A percentile compares a stretch with the other conserved stretches of the same genome.
These are phyloP conservation scores for Pomatorhinus ruficollis DNA, from an alignment of 2,113 vertebrate genomes.

Conservation along the genomic window DNA sequence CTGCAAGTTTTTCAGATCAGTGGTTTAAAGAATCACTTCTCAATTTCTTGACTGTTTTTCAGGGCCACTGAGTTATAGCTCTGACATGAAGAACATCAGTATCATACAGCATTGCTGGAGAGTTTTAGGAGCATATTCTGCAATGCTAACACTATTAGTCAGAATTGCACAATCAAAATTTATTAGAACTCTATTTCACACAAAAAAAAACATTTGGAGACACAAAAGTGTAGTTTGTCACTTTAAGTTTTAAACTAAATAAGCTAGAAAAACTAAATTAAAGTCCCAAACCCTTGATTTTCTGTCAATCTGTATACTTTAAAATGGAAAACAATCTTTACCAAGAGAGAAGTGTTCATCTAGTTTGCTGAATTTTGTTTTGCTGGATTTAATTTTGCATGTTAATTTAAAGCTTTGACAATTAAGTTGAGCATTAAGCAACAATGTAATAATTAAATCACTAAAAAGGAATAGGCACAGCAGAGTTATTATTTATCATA, in stretches of 20 bases:
- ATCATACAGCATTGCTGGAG: not conserved
- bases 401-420: not conserved
- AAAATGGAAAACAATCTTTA: not conserved
- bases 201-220: not conserved
- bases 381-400: not conserved
- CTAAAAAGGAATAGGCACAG: not conserved
- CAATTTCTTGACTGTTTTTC: not conserved
- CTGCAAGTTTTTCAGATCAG: not conserved
- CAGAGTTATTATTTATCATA: not conserved
- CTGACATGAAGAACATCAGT: not conserved
- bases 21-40: not conserved
- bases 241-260: not conserved
- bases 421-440: not conserved
- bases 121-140: not conserved
- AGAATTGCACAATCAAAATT: not conserved
- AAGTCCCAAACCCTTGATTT: not conserved
- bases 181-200: not conserved
- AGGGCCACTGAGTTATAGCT: not conserved
- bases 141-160: not conserved
- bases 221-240: accelerated
- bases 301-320: not conserved
- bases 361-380: not conserved
- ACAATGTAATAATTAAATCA: not conserved
- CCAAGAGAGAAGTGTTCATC: not conserved
- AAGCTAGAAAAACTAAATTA: not conserved